Conservation (phyloP, 2,888 invertebrate species). For the Phengaris alcon region DNA sequence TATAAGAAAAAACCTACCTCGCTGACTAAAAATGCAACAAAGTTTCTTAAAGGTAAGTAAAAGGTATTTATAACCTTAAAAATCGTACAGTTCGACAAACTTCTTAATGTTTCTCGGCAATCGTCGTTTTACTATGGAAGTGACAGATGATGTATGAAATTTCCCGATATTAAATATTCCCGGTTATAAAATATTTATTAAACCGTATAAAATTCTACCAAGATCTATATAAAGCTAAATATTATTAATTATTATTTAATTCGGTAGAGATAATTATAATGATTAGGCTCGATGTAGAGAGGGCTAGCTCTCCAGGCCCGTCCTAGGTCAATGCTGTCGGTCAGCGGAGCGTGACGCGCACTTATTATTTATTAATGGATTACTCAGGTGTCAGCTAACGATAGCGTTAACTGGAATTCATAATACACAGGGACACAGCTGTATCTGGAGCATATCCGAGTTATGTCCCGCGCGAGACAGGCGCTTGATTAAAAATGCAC, state of each 20-base stretch:
- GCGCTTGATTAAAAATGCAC: conserved; percentile 75
- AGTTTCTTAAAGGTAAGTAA: not conserved
- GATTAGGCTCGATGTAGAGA: not conserved
- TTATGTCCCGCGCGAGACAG: conserved; percentile 78
- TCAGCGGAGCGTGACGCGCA: conserved; percentile 47
- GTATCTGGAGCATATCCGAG: conserved; percentile 70
- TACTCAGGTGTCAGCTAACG: conserved; percentile 74
- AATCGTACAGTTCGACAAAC: too few relatives aligned
- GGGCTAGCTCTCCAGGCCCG: not conserved
- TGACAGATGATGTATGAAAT: too few relatives aligned
- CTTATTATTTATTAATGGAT: conserved; percentile 68
- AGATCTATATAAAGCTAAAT: too few relatives aligned
- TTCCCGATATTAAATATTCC: too few relatives aligned
- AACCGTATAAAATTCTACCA: too few relatives aligned
- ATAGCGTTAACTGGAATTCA: conserved; percentile 76
- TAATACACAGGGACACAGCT: conserved; percentile 73
- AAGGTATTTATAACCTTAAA: not conserved
- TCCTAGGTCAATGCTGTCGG: conserved; percentile 29
- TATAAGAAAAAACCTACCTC: not conserved
- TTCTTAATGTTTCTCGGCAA: too few relatives aligned
- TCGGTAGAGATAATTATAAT: not conserved
- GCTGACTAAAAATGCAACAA: not conserved
- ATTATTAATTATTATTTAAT: not conserved
- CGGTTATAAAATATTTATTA: not conserved
- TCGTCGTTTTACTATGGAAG: too few relatives aligned